Evolutionary conservation across 2,113 vertebrate genomes (phyloP), one percentile per base, ranked within the genome.

Genomic region (Gambusia holbrooki): DNA sequence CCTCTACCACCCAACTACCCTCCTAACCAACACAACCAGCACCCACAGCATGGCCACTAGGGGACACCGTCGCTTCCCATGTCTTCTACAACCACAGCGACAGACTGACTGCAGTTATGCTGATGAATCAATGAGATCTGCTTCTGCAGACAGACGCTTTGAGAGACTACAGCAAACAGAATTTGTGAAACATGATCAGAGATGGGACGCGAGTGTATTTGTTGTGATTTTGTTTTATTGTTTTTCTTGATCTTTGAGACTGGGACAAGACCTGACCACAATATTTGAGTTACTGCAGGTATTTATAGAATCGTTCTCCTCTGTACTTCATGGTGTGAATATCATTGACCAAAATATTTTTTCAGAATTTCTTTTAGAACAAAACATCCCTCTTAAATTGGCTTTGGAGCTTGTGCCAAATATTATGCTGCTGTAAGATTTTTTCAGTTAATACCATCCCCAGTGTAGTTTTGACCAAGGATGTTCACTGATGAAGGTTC

Each of bases 1-100:
- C 96, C 95, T 0, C 82, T 98, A 79, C 96, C 96, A 73, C 96
- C 95, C 33, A 89, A 87, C 80, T 84, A 90, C 79, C 85, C 80
- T 0, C 73, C 80, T 2, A 89, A 84, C 84, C 87, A 85, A 37
- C 96, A 88, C 45, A 48, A 48, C 17, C 45, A 48, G 81, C 96
- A 15, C 94, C 94, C 10, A 37, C 96, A 92, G 94, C 95, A 89
- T 35, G 88, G 94, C 45, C 94, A 93, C 91, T 93, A 88, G 77
- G 22, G 1, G 27, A 35, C 33, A 13, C 51, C 8, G 51, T n/a
- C 10, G 8, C 51, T 19, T 8, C 48, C 22, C 48, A 17, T 48
- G 5, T 48, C 45, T 4, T 48, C 45, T 48, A 48, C 14, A 48
- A 19, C 45, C 45, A 48, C 17, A 5, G 45, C 2, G 45, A 17